Evolutionary conservation across 1,140 invertebrate genomes (phyloP), one percentile per base, ranked within the genome.

Genomic region (Caenorhabditis brenneri): DNA sequence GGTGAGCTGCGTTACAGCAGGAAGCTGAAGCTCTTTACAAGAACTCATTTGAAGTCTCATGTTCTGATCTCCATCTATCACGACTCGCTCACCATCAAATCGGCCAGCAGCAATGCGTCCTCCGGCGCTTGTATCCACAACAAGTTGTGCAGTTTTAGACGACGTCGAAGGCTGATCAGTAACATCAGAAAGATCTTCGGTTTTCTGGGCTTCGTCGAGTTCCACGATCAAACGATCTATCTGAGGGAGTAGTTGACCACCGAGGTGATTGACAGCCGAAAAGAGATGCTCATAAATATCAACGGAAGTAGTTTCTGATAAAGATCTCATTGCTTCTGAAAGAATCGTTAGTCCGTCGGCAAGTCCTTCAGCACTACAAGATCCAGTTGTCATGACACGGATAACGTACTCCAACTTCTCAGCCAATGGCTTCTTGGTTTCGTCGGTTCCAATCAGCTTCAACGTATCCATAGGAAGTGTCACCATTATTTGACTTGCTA

Each of bases 391-490:
- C 46, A 86, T 36, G 22, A 83, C 51, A 46, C 36, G 74, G 33
- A 83, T 60, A 5, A 84, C 33, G 27, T 80, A 31, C 31, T 84
- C 48, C 36, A 53, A 22, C 16, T 80, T 53, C 29, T 86, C 65
- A 22, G 36, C 60, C 24, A 84, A 15, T 12, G 78, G 83, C 33
- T 74, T 74, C 10, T 12, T 42, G 19, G 65, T 42, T 19, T 51
- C 39, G 24, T 46, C 27, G 33, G 22, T 51, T 36, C 53, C 55
- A 16, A 84, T 36, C 36, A 78, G 46, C 39, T 48, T 49, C 15
- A 80, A 22, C 22, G 79, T 69, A 51, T 86, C 79, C 29, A 86
- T 85, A 2, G 83, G 85, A 7, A 86, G 69, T 27, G 83, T 86
- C 9, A 65, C 79, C 39, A 80, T 49, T n/a, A 86, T 74, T 58